Conservation (phyloP, 2,888 invertebrate genomes). For the Lycocerus yunnanus region DNA sequence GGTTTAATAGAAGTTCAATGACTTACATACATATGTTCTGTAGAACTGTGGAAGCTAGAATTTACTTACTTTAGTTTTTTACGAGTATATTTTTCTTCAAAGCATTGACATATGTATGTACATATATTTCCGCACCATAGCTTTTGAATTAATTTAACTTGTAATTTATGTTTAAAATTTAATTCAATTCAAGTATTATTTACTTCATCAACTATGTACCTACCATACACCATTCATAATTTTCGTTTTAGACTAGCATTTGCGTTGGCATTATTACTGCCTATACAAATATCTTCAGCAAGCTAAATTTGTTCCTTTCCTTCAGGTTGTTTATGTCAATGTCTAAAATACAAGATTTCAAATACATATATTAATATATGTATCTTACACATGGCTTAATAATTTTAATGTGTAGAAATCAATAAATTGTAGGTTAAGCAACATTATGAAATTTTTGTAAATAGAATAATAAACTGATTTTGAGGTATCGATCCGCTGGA, state of each 20-base stretch:
- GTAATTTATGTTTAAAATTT: background rate
- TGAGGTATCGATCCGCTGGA: no score
- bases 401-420: background rate
- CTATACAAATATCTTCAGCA: background rate
- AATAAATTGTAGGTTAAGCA: background rate
- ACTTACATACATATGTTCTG: no score
- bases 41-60: background rate
- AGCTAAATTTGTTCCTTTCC: background rate
- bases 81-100: background rate
- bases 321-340: background rate
- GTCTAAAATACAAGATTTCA: background rate
- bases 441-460: no score
- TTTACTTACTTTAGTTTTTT: background rate
- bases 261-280: background rate
- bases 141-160: background rate
- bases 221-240: background rate
- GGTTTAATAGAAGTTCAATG: background rate
- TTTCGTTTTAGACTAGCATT: background rate
- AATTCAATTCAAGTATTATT: background rate
- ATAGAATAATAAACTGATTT: no score
- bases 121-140: background rate
- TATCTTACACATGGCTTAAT: background rate
- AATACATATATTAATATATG: background rate
- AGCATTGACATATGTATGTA: no score
- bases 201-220: background rate